These are phyloP conservation scores for Arctia plantaginis DNA, from an alignment of 2,888 invertebrate genomes.

Conservation along the genomic window DNA sequence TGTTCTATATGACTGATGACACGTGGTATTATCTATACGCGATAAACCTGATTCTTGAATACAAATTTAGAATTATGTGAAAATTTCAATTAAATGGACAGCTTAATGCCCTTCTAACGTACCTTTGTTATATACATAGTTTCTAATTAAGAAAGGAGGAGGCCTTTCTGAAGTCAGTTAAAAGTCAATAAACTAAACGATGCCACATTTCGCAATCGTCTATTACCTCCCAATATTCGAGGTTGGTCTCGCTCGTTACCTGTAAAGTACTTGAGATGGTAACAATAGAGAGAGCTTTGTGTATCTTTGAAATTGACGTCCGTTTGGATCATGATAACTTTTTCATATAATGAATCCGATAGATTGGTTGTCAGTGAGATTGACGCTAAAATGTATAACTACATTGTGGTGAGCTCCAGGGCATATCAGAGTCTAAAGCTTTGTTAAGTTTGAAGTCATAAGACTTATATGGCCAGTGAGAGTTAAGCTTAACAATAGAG, in stretches of 20 bases:
- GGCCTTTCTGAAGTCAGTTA: not conserved
- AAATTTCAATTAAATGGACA: not conserved
- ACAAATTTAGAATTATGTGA: not conserved
- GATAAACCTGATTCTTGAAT: not conserved
- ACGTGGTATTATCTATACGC: not conserved
- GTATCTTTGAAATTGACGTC: slow-evolving; percentile 33
- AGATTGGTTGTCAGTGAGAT: slow-evolving; percentile 50
- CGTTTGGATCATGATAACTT: slow-evolving; percentile 49
- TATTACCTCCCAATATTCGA: slow-evolving; percentile 30
- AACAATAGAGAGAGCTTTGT: slow-evolving; percentile 47
- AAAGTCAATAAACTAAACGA: slow-evolving; percentile 23
- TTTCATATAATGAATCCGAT: slow-evolving; percentile 49
- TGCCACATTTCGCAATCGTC: slow-evolving; percentile 35
- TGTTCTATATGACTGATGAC: not conserved
- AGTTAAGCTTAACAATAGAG: slow-evolving; percentile 17
- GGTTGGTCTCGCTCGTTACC: slow-evolving; percentile 50
- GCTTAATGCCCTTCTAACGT: not conserved
- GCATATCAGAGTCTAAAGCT: slow-evolving; percentile 18
- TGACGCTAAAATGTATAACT: slow-evolving; percentile 51
- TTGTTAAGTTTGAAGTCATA: slow-evolving; percentile 17
- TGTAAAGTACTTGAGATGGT: slow-evolving; percentile 38
- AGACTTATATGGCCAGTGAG: slow-evolving; percentile 24
- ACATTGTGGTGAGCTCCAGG: slow-evolving; percentile 39
- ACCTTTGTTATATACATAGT: not conserved
- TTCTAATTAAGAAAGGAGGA: not conserved